Evolutionary conservation across 1,140 invertebrate genomes (phyloP), one percentile per base, ranked within the genome.

Genomic region (Atta texana): DNA sequence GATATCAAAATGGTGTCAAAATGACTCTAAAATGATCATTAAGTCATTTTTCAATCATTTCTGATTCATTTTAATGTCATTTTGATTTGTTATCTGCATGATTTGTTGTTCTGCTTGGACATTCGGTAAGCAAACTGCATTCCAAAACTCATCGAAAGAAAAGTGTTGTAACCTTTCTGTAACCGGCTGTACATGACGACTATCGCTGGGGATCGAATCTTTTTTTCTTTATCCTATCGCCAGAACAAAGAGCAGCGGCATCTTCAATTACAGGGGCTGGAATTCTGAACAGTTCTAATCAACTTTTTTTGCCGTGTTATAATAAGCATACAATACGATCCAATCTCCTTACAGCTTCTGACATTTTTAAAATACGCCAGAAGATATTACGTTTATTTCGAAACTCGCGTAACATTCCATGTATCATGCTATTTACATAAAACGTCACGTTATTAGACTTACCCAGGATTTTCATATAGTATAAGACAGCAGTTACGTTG

Each of bases 191-290:
- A 24, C 21, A 28, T 39, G 76, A 28, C 61, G 51, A 49, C 55
- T 80, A 88, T 80, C 66, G 14, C 12, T n/a, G 82, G 78, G 31
- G 31, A 92, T 92, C 85, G 63, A 87, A 85, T 91, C 92, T 90
- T 66, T 92, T 90, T 57, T 51, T 51, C 87, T 92, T 93, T 92
- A 80, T 91, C 68, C 87, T 69, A 72, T 78, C 86, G 71, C 44
- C 82, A 81, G 84, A 92, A 92, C 90, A 92, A 92, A 92, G 91
- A 75, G 55, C 34, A 28, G 28, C 57, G 71, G 55, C 39, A 10
- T 7, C 75, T 57, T 89, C 74, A 24, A 89, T 89, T 31, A 89
- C 75, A 77, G 68, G n/a, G 71, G 74, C 82, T 57, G 87, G 57
- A 64, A 57, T 10, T 66, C 14, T 28, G n/a, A 28, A 49, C 76